Evolutionary conservation across 2,888 invertebrate species (phyloP).

Genomic region (Tigriopus californicus): DNA sequence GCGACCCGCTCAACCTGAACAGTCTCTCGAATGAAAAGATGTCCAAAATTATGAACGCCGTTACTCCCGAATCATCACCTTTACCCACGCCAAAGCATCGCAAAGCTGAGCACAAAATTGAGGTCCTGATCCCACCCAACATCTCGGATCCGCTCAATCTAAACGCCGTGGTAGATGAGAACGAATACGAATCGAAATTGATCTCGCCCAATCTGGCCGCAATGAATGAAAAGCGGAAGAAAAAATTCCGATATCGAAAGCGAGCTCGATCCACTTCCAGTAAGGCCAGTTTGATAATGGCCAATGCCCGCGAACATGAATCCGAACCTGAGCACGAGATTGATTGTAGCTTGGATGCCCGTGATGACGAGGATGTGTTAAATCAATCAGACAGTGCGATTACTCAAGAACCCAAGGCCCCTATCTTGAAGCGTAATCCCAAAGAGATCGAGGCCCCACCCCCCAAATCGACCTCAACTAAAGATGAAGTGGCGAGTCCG

Average conservation of each 20-base stretch:
- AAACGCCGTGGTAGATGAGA: constrained; percentile 25
- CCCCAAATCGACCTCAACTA: background rate
- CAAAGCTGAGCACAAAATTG: constrained; percentile 44
- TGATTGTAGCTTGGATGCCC: background rate
- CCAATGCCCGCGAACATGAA: background rate
- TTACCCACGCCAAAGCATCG: constrained; percentile 59
- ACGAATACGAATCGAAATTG: constrained; percentile 12
- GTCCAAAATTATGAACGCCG: constrained; percentile 17
- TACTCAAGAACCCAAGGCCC: constrained; percentile 27
- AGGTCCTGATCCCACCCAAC: constrained; percentile 79
- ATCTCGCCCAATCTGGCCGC: background rate
- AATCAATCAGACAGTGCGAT: constrained; percentile 26
- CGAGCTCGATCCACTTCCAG: background rate
- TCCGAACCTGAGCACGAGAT: background rate
- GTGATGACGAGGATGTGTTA: background rate
- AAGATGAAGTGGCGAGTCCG: too few species aligned
- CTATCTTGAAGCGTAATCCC: constrained; percentile 21
- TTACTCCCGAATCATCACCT: constrained; percentile 63
- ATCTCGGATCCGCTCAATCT: constrained; percentile 79
- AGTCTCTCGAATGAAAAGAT: constrained; percentile 43
- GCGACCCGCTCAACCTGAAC: constrained; percentile 81
- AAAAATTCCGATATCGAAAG: constrained; percentile 9
- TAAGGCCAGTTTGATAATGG: background rate
- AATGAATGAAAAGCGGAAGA: background rate
- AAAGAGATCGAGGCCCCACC: constrained; percentile 28